Evolutionary conservation across 2,797 vertebrate genomes (phyloP).

Genomic region (Graptemys geographica): DNA sequence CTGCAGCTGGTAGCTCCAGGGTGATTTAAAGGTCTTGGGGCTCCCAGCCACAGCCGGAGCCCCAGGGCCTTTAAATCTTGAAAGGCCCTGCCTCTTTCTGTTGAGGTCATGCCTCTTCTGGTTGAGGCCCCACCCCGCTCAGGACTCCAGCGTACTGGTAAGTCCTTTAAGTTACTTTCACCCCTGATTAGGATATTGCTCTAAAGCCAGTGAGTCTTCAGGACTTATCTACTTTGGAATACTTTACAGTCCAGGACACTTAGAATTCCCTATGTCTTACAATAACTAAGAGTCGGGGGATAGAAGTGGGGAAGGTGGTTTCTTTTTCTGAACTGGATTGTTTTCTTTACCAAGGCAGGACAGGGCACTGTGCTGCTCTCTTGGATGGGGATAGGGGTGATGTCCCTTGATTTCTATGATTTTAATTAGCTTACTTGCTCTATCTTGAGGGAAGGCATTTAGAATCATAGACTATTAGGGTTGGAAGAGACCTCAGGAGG

Average conservation of each 20-base stretch:
- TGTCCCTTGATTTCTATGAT: not conserved
- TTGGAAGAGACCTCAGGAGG: too few species aligned
- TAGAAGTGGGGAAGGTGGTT: not conserved
- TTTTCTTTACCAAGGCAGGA: not conserved
- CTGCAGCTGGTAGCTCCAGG: too few species aligned
- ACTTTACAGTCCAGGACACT: not conserved
- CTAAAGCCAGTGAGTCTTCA: not conserved
- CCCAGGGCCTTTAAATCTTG: too few species aligned
- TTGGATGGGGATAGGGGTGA: not conserved
- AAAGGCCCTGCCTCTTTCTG: too few species aligned
- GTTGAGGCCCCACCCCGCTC: too few species aligned
- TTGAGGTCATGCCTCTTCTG: too few species aligned
- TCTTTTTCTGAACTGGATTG: not conserved
- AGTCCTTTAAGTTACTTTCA: too few species aligned
- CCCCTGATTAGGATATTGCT: not conserved
- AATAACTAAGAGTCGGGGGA: not conserved
- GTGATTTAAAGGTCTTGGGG: too few species aligned
- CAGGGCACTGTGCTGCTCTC: not conserved
- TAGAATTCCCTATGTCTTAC: not conserved
- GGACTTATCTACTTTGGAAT: not conserved
- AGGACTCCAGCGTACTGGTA: too few species aligned
- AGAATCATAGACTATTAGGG: too few species aligned
- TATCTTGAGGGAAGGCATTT: not conserved
- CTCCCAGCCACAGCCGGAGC: too few species aligned
- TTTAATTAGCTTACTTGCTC: too few species aligned